A percentile compares a stretch with the other conserved stretches of the same genome.
Conservation (phyloP, 2,797 vertebrate genomes). For the Cetoscarus ocellatus region DNA sequence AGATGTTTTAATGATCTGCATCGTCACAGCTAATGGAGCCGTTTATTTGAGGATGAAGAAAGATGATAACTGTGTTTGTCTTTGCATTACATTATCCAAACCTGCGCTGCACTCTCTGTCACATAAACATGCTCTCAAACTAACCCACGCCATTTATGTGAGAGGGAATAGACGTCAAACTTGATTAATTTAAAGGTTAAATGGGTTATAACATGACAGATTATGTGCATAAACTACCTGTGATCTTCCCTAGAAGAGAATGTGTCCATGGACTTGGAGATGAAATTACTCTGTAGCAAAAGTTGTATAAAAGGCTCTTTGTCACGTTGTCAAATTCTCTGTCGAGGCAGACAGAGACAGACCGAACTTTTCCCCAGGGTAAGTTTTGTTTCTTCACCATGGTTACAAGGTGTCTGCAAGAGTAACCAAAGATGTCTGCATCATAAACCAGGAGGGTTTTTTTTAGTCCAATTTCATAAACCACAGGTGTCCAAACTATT, state of each 20-base stretch:
- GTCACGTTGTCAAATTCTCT: no score
- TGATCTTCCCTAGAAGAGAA: neutral
- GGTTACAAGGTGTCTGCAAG: no score
- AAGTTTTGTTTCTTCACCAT: no score
- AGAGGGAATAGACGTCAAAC: neutral
- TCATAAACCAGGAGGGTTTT: no score
- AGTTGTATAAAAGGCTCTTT: no score
- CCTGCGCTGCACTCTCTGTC: slow-evolving; percentile 4
- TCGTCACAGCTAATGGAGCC: slow-evolving; percentile 46
- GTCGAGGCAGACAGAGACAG: no score
- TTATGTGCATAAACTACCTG: slow-evolving; percentile 8
- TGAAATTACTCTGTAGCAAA: neutral
- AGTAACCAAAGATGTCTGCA: no score
- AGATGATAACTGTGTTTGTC: slow-evolving; percentile 49
- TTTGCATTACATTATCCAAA: slow-evolving; percentile 12
- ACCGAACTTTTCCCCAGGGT: no score
- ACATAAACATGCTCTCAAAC: neutral
- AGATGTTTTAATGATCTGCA: slow-evolving; percentile 53
- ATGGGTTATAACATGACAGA: slow-evolving; percentile 11
- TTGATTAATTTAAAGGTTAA: slow-evolving; percentile 33
- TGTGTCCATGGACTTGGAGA: slow-evolving; percentile 3
- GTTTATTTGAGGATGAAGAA: slow-evolving; percentile 39
- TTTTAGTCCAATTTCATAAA: no score
- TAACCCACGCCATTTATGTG: slow-evolving; percentile 7
- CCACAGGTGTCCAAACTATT: no score